These are phyloP conservation scores for Zonitis immaculata DNA, from an alignment of 2,888 invertebrate species.

Conservation along the genomic window DNA sequence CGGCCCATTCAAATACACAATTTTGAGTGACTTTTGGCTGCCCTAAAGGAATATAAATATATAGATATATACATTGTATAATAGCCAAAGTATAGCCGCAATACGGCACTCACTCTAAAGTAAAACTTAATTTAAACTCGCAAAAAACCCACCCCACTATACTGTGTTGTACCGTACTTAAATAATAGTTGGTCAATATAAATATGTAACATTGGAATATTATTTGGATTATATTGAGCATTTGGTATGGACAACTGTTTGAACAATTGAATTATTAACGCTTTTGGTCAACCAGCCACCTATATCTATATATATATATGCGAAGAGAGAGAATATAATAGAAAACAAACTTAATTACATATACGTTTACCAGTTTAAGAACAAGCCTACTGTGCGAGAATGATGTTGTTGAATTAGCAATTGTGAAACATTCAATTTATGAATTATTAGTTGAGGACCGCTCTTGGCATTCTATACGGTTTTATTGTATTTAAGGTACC, in stretches of 20 bases:
- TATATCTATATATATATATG: slow-evolving; percentile 24
- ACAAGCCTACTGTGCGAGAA: slow-evolving; percentile 45
- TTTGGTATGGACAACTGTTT: slow-evolving; percentile 30
- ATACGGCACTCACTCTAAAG: slow-evolving; percentile 37
- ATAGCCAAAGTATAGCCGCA: slow-evolving; percentile 32
- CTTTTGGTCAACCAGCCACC: slow-evolving; percentile 42
- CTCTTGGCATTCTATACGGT: slow-evolving; percentile 24
- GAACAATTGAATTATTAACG: slow-evolving; percentile 48
- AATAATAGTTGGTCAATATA: not conserved
- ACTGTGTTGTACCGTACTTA: too few species aligned
- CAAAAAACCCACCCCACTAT: slow-evolving; percentile 39
- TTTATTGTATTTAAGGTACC: too few species aligned
- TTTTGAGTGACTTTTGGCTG: slow-evolving; percentile 41
- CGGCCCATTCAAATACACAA: slow-evolving; percentile 29
- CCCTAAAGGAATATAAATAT: slow-evolving; percentile 32
- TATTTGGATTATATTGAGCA: not conserved
- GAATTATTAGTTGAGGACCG: slow-evolving; percentile 45
- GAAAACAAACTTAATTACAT: slow-evolving; percentile 51
- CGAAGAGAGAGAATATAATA: slow-evolving; percentile 42
- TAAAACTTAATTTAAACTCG: slow-evolving; percentile 47
- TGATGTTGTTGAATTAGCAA: slow-evolving; percentile 49
- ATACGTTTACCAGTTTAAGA: slow-evolving; percentile 44
- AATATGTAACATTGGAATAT: not conserved
- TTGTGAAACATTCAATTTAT: slow-evolving; percentile 51
- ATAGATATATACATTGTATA: slow-evolving; percentile 32